phyloP scores from a whole-genome alignment of 2,888 invertebrate species.

The Apamea epomidion region DNA sequence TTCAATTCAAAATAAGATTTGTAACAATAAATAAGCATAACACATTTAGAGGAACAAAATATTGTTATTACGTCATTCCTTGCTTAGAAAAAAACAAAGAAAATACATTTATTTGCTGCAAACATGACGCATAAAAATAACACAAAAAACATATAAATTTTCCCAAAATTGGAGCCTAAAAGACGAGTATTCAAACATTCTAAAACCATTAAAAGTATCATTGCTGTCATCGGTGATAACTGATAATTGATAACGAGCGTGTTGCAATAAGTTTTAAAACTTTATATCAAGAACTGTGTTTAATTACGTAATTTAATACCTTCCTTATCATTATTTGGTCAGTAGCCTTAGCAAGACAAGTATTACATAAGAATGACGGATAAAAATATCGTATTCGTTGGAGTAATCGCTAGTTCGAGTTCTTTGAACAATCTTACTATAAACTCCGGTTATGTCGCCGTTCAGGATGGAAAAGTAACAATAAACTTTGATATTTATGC shows the following conservation, averaged over 20 bases:
- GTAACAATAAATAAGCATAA: slow-evolving; percentile 49
- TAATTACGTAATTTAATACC: slow-evolving; percentile 35
- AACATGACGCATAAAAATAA: too few species aligned
- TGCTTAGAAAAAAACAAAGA: background rate
- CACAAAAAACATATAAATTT: background rate
- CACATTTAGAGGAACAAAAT: background rate
- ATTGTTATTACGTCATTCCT: background rate
- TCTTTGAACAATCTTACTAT: slow-evolving; percentile 75
- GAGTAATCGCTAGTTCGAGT: slow-evolving; percentile 77
- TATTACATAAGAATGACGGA: slow-evolving; percentile 70
- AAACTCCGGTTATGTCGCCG: slow-evolving; percentile 89
- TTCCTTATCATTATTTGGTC: slow-evolving; percentile 16
- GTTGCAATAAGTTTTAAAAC: slow-evolving; percentile 19
- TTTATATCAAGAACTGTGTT: slow-evolving; percentile 1
- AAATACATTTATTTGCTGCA: too few species aligned
- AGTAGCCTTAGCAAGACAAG: slow-evolving; percentile 5
- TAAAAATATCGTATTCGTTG: slow-evolving; percentile 77
- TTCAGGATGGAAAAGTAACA: slow-evolving; percentile 91
- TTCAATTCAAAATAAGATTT: background rate
- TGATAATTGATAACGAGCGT: slow-evolving; percentile 5
- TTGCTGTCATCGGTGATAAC: slow-evolving; percentile 23
- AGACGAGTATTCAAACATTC: slow-evolving; percentile 22
- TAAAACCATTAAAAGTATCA: background rate
- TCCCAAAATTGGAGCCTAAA: background rate
- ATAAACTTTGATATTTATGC: background rate